A percentile compares a stretch with the other conserved stretches of the same genome.
Evolutionary conservation across 2,113 vertebrate genomes (phyloP).

Genomic region (Tychaedon coryphoeus): DNA sequence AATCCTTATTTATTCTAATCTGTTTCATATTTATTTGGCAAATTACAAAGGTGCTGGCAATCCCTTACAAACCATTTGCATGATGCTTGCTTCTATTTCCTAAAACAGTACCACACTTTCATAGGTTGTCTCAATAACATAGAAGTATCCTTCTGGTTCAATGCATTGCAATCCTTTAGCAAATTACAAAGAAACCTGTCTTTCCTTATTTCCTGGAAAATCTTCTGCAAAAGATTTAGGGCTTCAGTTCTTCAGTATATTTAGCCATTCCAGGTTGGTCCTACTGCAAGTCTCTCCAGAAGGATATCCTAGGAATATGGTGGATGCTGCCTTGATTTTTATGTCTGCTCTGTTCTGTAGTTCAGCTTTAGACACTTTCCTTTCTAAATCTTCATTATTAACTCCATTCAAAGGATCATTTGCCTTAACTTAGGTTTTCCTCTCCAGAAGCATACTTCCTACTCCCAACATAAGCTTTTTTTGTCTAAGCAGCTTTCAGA

Average conservation of each 20-base stretch:
- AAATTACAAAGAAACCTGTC: neutral
- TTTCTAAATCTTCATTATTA: neutral
- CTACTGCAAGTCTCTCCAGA: neutral
- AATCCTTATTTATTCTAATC: neutral
- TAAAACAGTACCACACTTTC: neutral
- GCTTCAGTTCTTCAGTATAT: neutral
- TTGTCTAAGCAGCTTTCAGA: neutral
- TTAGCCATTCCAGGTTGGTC: neutral
- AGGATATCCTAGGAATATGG: neutral
- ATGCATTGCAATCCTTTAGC: neutral
- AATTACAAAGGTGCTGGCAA: neutral
- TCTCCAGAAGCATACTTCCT: neutral
- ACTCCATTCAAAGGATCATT: neutral
- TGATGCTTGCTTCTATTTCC: neutral
- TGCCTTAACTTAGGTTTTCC: neutral
- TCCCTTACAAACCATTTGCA: neutral
- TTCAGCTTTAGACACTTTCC: neutral
- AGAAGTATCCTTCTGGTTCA: neutral
- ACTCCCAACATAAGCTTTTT: neutral
- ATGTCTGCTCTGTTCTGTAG: neutral
- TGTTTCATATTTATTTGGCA: neutral
- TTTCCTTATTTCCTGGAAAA: neutral
- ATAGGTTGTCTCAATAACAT: neutral
- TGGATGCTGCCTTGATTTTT: rapidly evolving
- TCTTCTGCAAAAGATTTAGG: neutral